These are phyloP conservation scores for Cranoglanis bouderius DNA, from an alignment of 2,113 vertebrate species.

Conservation along the genomic window DNA sequence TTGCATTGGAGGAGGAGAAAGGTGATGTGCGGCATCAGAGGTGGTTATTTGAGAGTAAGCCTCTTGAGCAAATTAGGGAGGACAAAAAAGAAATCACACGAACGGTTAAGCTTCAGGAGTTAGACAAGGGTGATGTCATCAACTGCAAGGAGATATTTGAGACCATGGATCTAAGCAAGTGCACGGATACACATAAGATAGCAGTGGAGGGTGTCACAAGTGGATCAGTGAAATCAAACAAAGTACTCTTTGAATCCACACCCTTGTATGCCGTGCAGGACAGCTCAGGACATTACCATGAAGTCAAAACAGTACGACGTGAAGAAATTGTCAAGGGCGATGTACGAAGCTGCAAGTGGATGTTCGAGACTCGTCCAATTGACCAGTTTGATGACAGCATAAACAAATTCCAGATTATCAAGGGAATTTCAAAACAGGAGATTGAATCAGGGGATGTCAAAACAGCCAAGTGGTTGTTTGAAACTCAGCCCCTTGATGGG, in stretches of 20 bases:
- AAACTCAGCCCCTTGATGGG: conserved; percentile 87
- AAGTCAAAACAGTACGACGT: conserved; percentile 86
- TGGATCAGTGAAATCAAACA: conserved; percentile 84
- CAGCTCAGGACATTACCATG: conserved; percentile 85
- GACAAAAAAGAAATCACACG: conserved; percentile 78
- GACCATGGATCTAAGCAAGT: conserved; percentile 82
- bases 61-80: conserved; percentile 84
- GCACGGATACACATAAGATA: conserved; percentile 80
- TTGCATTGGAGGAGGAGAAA: conserved; percentile 83
- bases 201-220: conserved; percentile 83
- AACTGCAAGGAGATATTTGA: conserved; percentile 85
- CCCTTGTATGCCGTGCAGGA: conserved; percentile 90
- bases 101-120: conserved; percentile 82
- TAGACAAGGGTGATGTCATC: conserved; percentile 83
- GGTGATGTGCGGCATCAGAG: conserved; percentile 87
- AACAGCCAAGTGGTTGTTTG: conserved; percentile 92
- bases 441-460: conserved; percentile 88
- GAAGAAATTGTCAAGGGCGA: conserved; percentile 89
- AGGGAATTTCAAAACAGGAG: conserved; percentile 90
- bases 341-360: conserved; percentile 87
- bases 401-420: conserved; percentile 86
- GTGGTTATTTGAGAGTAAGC: conserved; percentile 89
- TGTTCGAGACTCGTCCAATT: conserved; percentile 90
- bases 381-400: conserved; percentile 90
- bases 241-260: conserved; percentile 85